These are phyloP conservation scores for Cassiopea xamachana DNA, from an alignment of 30 jellyfish, hydroid and myxozoan genomes.

Conservation along the genomic window DNA sequence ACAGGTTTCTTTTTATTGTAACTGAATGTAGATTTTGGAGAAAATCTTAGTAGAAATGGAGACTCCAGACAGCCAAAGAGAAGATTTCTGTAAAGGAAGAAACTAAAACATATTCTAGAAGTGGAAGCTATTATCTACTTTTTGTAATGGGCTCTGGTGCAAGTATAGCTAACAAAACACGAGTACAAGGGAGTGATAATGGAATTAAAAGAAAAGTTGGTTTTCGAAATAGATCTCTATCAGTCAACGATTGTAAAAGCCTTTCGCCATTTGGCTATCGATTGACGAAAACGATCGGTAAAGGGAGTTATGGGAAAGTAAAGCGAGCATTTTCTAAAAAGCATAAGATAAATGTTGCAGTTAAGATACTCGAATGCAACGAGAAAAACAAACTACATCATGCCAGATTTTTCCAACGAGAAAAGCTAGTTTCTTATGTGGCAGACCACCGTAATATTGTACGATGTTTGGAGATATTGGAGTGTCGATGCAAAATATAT, in stretches of 20 bases:
- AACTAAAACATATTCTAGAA: not conserved
- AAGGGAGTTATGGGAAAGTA: conserved; percentile 83
- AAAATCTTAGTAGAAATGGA: not conserved
- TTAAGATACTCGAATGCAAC: conserved; percentile 52
- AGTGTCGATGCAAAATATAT: conserved; percentile 54
- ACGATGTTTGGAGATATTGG: conserved; percentile 62
- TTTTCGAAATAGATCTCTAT: not conserved
- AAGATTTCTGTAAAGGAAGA: not conserved
- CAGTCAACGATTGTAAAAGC: conserved; percentile 41
- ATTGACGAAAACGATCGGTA: conserved; percentile 53
- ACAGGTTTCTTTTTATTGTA: too few species aligned
- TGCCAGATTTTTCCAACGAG: conserved; percentile 53
- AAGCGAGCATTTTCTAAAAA: conserved; percentile 67
- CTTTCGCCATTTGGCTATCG: conserved; percentile 64
- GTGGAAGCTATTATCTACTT: not conserved
- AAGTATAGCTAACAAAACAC: not conserved
- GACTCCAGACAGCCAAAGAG: not conserved
- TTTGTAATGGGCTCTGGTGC: conserved; percentile 54
- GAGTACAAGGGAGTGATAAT: not conserved
- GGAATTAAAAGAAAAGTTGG: not conserved
- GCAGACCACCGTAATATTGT: conserved; percentile 65
- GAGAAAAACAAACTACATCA: not conserved
- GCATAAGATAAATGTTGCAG: conserved; percentile 48
- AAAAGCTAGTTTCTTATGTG: conserved; percentile 34
- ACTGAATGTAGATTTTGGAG: too few species aligned